These are phyloP conservation scores for Colletes collaris DNA, from an alignment of 2,888 invertebrate genomes.

Conservation along the genomic window DNA sequence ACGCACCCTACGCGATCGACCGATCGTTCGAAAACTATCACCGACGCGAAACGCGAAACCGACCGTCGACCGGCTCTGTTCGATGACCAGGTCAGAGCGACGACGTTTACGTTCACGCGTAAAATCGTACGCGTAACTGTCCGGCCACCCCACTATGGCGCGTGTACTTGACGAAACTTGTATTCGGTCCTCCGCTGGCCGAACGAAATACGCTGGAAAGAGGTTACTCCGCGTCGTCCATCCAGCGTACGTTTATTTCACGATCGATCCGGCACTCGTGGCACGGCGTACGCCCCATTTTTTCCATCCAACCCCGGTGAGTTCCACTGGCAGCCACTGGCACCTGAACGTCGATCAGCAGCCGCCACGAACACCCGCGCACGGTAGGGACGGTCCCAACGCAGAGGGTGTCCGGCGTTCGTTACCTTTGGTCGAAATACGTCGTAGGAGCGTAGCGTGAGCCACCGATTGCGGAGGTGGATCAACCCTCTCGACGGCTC, in stretches of 20 bases:
- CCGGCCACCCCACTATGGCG: slow-evolving; percentile 34
- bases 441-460: slow-evolving; percentile 26
- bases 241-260: slow-evolving; percentile 75
- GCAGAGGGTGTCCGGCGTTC: slow-evolving; percentile 6
- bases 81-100: no score
- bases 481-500: slow-evolving; percentile 76
- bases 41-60: no score
- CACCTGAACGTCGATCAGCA: slow-evolving; percentile 38
- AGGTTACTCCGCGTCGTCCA: slow-evolving; percentile 61
- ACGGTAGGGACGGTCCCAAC: not conserved
- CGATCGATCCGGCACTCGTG: slow-evolving; percentile 79
- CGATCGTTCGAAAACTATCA: not conserved
- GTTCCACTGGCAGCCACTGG: slow-evolving; percentile 34
- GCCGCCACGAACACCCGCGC: slow-evolving; percentile 19
- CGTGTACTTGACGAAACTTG: slow-evolving; percentile 7
- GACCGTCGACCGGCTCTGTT: no score
- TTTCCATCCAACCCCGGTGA: slow-evolving; percentile 59
- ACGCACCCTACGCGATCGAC: slow-evolving; percentile 36
- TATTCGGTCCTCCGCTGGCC: not conserved
- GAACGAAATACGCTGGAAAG: not conserved
- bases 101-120: not conserved
- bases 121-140: not conserved
- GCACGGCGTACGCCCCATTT: slow-evolving; percentile 79
- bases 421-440: slow-evolving; percentile 21
- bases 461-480: slow-evolving; percentile 61